A percentile compares a stretch with the other conserved stretches of the same genome.
Evolutionary conservation across 2,888 invertebrate species (phyloP).

Genomic region (Ypsolopha sequella): DNA sequence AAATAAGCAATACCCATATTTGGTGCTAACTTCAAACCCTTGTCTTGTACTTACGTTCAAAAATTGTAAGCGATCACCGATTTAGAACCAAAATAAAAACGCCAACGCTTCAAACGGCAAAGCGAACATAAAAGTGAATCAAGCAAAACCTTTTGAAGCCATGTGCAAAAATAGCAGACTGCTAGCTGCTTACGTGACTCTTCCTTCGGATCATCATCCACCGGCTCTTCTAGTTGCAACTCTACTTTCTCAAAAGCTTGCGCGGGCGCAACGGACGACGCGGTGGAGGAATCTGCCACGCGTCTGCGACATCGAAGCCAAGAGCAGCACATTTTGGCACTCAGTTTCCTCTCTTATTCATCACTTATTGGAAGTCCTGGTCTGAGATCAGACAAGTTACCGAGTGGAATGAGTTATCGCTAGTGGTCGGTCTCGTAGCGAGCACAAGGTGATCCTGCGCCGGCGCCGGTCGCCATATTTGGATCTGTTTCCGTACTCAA

Average conservation of each 20-base stretch:
- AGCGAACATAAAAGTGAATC: slow-evolving; percentile 1
- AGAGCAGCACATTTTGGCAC: slow-evolving; percentile 49
- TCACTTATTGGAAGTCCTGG: background rate
- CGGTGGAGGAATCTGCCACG: slow-evolving; percentile 38
- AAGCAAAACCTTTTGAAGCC: slow-evolving; percentile 15
- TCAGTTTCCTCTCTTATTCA: background rate
- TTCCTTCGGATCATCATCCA: background rate
- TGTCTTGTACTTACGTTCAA: background rate
- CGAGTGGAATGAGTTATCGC: slow-evolving; percentile 33
- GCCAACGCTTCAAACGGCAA: slow-evolving; percentile 13
- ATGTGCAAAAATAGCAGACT: slow-evolving; percentile 3
- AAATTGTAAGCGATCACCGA: background rate
- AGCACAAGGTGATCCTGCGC: slow-evolving; percentile 56
- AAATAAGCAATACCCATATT: too few relatives aligned
- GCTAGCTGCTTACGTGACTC: slow-evolving; percentile 48
- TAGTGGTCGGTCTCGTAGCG: slow-evolving; percentile 47
- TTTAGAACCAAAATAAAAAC: background rate
- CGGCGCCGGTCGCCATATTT: slow-evolving; percentile 46
- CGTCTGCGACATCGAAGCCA: slow-evolving; percentile 56
- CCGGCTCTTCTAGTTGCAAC: background rate
- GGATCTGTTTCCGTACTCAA: slow-evolving; percentile 61
- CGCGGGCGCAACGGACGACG: slow-evolving; percentile 23
- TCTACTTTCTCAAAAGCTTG: slow-evolving; percentile 42
- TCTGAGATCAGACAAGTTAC: background rate
- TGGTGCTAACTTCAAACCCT: background rate